A percentile compares a stretch with the other conserved stretches of the same genome.
phyloP scores from a whole-genome alignment of 2,113 vertebrate species.

The Rhineura floridana region DNA sequence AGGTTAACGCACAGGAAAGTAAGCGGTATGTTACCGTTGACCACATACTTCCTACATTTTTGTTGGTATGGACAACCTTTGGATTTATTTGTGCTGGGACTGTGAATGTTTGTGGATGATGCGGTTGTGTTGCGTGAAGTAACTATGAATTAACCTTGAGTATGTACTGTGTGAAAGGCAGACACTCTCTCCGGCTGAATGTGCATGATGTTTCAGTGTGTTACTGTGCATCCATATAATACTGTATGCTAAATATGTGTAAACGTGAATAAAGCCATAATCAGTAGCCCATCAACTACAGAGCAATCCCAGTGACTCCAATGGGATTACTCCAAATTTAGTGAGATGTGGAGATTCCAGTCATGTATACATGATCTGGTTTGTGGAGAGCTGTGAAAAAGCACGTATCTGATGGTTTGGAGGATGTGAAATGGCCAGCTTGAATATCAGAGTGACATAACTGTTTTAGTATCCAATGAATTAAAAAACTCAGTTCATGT shows the following conservation, averaged over 20 bases:
- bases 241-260: not conserved
- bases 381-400: not conserved
- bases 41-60: not conserved
- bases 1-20: not conserved
- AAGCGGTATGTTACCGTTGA: conserved; percentile 11
- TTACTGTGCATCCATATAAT: not conserved
- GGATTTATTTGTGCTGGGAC: not conserved
- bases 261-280: not conserved
- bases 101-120: not conserved
- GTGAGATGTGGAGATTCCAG: not conserved
- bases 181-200: not conserved
- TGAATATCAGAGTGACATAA: not conserved
- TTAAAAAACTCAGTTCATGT: not conserved
- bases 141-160: not conserved
- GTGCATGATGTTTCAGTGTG: not conserved
- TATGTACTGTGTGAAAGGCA: not conserved
- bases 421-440: not conserved
- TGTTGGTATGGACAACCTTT: not conserved
- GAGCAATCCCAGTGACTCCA: not conserved
- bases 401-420: not conserved
- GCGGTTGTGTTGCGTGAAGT: not conserved
- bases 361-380: not conserved
- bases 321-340: not conserved
- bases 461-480: not conserved
- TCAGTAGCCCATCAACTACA: not conserved